phyloP scores from a whole-genome alignment of 2,888 invertebrate genomes.

The Zeuzera pyrina region DNA sequence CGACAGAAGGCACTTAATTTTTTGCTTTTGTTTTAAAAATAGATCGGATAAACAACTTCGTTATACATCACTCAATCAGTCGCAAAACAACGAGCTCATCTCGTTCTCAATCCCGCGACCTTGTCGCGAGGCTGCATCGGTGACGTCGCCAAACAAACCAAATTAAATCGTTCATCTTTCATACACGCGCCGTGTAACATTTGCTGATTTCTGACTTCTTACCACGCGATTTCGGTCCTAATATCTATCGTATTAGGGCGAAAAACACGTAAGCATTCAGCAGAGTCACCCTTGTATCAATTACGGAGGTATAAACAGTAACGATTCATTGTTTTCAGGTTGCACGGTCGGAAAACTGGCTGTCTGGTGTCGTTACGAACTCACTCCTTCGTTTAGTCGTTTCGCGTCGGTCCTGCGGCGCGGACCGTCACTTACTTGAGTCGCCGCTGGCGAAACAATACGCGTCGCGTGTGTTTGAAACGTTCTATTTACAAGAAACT shows the following conservation, averaged over 20 bases:
- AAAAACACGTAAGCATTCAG: conserved; percentile 5
- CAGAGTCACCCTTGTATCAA: conserved; percentile 21
- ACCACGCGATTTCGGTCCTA: too few species aligned
- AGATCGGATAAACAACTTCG: too few species aligned
- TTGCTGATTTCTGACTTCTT: too few species aligned
- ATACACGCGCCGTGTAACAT: too few species aligned
- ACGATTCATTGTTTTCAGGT: conserved; percentile 23
- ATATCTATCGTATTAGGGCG: too few species aligned
- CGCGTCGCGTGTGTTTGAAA: conserved; percentile 50
- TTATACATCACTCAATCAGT: too few species aligned
- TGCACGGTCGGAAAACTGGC: conserved; percentile 14
- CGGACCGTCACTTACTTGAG: conserved; percentile 30
- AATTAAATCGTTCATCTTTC: conserved; percentile 10
- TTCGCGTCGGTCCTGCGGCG: conserved; percentile 44
- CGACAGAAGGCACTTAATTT: too few species aligned
- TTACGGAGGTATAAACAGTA: conserved; percentile 30
- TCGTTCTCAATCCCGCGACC: too few species aligned
- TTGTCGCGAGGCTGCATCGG: conserved; percentile 3
- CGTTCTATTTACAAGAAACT: conserved; percentile 28
- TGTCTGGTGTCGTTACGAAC: conserved; percentile 8
- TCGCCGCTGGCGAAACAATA: conserved; percentile 9
- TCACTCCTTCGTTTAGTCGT: conserved; percentile 37
- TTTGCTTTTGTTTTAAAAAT: too few species aligned
- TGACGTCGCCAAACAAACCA: conserved; percentile 9
- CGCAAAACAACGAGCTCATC: too few species aligned